These are phyloP conservation scores for Orestias chungarensis DNA, from an alignment of 2,797 vertebrate species.

Conservation along the genomic window DNA sequence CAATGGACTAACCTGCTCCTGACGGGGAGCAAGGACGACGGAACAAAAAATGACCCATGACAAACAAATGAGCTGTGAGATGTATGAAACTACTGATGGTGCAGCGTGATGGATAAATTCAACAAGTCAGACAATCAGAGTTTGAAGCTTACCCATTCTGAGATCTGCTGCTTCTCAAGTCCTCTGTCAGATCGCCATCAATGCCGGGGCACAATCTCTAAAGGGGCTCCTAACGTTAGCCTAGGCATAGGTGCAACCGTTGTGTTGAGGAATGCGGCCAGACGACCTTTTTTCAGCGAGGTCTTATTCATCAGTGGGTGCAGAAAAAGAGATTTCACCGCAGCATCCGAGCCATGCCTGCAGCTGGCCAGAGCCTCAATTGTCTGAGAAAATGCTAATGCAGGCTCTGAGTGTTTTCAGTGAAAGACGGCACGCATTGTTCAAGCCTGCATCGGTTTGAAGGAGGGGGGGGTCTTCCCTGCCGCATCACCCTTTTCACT, in stretches of 20 bases:
- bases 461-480: constrained; percentile 81
- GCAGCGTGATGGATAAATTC: constrained; percentile 75
- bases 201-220: constrained; percentile 77
- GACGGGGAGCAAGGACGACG: constrained; percentile 76
- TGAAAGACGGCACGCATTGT: constrained; percentile 83
- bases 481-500: constrained; percentile 85
- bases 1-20: constrained; percentile 80
- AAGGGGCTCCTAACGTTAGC: constrained; percentile 78
- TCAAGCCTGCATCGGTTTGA: constrained; percentile 83
- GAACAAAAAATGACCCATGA: constrained; percentile 67
- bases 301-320: constrained; percentile 79
- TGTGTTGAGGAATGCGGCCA: constrained; percentile 83
- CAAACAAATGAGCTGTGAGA: constrained; percentile 49
- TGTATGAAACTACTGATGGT: constrained; percentile 49
- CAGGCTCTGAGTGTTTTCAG: constrained; percentile 82
- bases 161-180: constrained; percentile 82
- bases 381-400: constrained; percentile 84
- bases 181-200: constrained; percentile 84
- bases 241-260: constrained; percentile 83
- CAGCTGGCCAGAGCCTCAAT: constrained; percentile 81
- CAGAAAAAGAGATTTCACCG: constrained; percentile 79
- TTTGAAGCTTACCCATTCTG: constrained; percentile 85
- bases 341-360: constrained; percentile 84
- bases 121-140: constrained; percentile 82
- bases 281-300: constrained; percentile 79